Evolutionary conservation across 1,140 invertebrate genomes (phyloP).

Genomic region (Parapsyche elsis): DNA sequence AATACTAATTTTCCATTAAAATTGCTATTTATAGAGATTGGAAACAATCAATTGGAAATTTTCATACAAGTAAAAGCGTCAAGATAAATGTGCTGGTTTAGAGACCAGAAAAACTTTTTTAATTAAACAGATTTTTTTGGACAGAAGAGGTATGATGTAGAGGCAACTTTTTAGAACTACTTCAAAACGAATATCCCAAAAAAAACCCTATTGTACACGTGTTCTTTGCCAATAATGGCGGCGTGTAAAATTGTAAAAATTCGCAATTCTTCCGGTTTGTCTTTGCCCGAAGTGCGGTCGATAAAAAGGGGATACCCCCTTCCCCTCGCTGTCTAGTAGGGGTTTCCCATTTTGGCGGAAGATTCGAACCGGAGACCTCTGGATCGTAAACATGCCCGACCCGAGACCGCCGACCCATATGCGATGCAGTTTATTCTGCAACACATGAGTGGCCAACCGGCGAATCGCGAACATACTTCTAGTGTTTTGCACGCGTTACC

Average conservation of each 20-base stretch:
- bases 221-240: background rate
- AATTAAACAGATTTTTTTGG: no score
- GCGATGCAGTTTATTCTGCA: conserved; percentile 14
- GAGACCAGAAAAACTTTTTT: no score
- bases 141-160: no score
- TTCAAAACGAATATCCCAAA: no score
- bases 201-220: no score
- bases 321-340: background rate
- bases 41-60: no score
- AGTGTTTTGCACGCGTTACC: background rate
- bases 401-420: background rate
- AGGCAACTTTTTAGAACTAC: no score
- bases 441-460: conserved; percentile 32
- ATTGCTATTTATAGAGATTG: no score
- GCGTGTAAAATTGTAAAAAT: background rate
- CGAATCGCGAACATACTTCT: conserved; percentile 14
- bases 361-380: conserved; percentile 6
- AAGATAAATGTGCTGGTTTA: no score
- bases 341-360: background rate
- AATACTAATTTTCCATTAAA: no score
- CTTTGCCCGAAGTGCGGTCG: background rate
- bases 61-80: no score
- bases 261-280: background rate
- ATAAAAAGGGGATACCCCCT: background rate
- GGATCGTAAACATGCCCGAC: background rate